These are phyloP conservation scores for Acanthosoma haemorrhoidale DNA, from an alignment of 2,888 invertebrate genomes.

Conservation along the genomic window DNA sequence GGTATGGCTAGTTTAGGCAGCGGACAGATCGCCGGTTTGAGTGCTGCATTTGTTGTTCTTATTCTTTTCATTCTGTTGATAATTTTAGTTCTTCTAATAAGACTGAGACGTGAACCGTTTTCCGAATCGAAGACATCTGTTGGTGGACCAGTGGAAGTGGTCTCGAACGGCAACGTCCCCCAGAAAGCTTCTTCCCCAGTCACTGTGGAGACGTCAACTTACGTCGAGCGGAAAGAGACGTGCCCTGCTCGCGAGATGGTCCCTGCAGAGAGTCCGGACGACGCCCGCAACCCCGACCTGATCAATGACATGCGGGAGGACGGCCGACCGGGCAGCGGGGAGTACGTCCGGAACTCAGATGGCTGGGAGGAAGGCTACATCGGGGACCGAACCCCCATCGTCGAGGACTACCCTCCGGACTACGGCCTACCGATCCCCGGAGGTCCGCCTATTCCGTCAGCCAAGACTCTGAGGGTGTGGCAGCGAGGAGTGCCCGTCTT, in stretches of 20 bases:
- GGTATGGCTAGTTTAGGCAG: constrained; percentile 77
- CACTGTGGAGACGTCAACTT: constrained; percentile 34
- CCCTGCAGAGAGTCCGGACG: constrained; percentile 24
- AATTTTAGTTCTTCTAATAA: constrained; percentile 66
- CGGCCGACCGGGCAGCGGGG: constrained; percentile 64
- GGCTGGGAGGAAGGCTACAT: constrained; percentile 67
- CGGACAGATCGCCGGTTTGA: constrained; percentile 78
- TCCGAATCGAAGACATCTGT: constrained; percentile 51
- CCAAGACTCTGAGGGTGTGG: constrained; percentile 81
- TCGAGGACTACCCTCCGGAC: constrained; percentile 67
- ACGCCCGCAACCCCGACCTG: constrained; percentile 72
- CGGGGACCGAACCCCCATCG: constrained; percentile 70
- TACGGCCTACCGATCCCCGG: constrained; percentile 65
- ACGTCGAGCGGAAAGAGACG: constrained; percentile 36
- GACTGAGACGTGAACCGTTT: constrained; percentile 60
- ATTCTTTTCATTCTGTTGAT: constrained; percentile 68
- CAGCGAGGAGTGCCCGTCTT: constrained; percentile 80
- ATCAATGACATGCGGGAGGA: constrained; percentile 73
- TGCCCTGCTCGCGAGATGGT: constrained; percentile 13
- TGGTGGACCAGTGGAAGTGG: constrained; percentile 66
- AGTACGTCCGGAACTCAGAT: constrained; percentile 69
- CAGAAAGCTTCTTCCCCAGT: constrained; percentile 35
- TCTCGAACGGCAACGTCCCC: constrained; percentile 48
- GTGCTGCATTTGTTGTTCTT: constrained; percentile 72
- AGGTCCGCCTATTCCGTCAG: constrained; percentile 52